Conservation (phyloP, 1,140 invertebrate genomes). For the Temnothorax nylanderi region DNA sequence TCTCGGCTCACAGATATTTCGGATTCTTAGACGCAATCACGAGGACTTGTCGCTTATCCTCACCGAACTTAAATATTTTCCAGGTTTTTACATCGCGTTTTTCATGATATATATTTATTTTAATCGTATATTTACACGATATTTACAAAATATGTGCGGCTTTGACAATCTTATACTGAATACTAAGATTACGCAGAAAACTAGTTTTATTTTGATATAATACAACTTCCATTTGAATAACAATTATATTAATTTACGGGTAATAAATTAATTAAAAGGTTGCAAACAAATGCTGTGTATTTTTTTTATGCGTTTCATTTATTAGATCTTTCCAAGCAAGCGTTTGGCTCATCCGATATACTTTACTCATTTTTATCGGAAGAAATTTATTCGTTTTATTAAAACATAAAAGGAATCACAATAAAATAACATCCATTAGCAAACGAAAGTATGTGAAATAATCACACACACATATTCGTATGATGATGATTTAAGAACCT, state of each 20-base stretch:
- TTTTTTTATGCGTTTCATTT: background rate
- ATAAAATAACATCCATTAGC: background rate
- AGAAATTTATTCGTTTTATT: background rate
- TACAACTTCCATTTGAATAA: background rate
- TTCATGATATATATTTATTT: background rate
- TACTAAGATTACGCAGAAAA: background rate
- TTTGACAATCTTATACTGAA: background rate
- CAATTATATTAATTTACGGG: background rate
- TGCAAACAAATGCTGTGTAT: background rate
- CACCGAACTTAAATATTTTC: background rate
- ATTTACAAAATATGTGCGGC: background rate
- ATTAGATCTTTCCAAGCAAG: background rate
- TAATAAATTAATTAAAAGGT: background rate
- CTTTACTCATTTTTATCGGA: background rate
- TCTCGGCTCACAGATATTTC: background rate
- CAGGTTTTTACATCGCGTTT: background rate
- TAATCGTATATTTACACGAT: background rate
- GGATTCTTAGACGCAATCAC: background rate
- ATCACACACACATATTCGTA: background rate
- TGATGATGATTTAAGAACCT: conserved; percentile 16
- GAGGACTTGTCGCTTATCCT: background rate
- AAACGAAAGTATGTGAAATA: background rate
- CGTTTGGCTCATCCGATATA: background rate
- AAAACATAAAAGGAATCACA: background rate
- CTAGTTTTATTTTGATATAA: background rate